Evolutionary conservation across 2,797 vertebrate genomes (phyloP), one percentile per base, ranked within the genome.

Genomic region (Parotocinclus haroldoi): DNA sequence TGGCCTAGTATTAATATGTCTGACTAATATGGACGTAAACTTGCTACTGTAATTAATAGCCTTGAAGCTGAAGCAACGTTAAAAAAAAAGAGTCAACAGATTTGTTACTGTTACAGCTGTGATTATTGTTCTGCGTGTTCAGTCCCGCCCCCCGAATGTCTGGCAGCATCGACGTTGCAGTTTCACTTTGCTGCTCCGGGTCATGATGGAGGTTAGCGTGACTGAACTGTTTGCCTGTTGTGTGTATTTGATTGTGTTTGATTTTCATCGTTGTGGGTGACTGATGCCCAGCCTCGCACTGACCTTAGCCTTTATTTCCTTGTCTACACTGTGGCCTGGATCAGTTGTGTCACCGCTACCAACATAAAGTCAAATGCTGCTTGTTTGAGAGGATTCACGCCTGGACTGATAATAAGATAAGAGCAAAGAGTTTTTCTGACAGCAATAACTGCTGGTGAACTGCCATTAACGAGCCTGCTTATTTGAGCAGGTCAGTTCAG

Each of bases 121-220:
- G 40, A 9, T 42, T 3, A 42, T 42, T 42, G 1, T 42, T 4
- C 40, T 42, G 40, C 40, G 10, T 11, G 10, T 42, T 42, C 10
- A 7, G 38, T 5, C 40, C 2, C 40, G 8, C 40, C 40, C 3
- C 7, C 13, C 14, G 55, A 10, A 9, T 52, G 19, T 52, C 39
- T 52, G 49, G 13, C 50, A 36, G 14, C 17, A 16, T 57, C 14
- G n/a, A 9, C 10, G 37, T 39, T 40, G 10, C 44, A 7, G 9
- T 50, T 58, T 0, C 48, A 44, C 53, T 58, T 48, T 16, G 10
- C 55, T 58, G 37, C 13, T 49, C 5, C 0, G 10, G 36, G 19
- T 46, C 52, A 7, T 58, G 64, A 27, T 58, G 17, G 36, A 40
- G n/a, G 63, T 40, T 44, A 7, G 46, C 44, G 44, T 58, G 38